These are phyloP conservation scores for Picathartes gymnocephalus DNA, from an alignment of 2,113 vertebrate genomes.

Conservation along the genomic window DNA sequence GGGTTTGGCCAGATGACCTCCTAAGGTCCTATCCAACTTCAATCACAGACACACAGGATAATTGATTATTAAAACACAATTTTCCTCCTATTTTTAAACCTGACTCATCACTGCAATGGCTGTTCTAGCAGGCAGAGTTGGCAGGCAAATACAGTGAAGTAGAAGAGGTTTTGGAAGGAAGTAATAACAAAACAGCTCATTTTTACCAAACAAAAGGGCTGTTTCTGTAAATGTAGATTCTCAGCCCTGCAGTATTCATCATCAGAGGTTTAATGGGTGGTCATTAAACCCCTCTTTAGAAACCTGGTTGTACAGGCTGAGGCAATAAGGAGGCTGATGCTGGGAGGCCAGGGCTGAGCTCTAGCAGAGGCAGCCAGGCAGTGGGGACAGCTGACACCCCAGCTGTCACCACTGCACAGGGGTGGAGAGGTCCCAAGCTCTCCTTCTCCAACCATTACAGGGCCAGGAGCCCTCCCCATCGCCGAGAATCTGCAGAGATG, in stretches of 20 bases:
- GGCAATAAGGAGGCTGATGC: neutral
- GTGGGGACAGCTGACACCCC: neutral
- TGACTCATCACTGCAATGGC: neutral
- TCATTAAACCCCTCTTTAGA: neutral
- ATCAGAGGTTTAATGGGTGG: neutral
- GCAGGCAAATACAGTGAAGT: neutral
- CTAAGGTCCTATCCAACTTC: neutral
- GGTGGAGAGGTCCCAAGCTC: neutral
- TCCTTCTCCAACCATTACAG: accelerated
- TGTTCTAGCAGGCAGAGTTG: neutral
- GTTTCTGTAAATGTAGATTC: neutral
- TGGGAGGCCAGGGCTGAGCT: neutral
- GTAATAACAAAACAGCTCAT: neutral
- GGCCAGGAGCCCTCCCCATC: neutral
- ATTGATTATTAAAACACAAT: neutral
- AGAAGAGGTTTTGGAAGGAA: neutral
- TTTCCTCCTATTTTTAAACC: neutral
- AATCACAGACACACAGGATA: neutral
- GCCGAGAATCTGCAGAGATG: neutral
- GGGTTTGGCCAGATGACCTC: neutral
- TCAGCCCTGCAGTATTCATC: neutral
- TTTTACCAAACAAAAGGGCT: neutral
- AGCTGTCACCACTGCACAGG: neutral
- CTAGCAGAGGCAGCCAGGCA: accelerated
- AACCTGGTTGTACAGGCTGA: neutral